A percentile compares a stretch with the other conserved stretches of the same genome.
Evolutionary conservation across 2,797 vertebrate genomes (phyloP).

Genomic region (Cossypha dichroa): DNA sequence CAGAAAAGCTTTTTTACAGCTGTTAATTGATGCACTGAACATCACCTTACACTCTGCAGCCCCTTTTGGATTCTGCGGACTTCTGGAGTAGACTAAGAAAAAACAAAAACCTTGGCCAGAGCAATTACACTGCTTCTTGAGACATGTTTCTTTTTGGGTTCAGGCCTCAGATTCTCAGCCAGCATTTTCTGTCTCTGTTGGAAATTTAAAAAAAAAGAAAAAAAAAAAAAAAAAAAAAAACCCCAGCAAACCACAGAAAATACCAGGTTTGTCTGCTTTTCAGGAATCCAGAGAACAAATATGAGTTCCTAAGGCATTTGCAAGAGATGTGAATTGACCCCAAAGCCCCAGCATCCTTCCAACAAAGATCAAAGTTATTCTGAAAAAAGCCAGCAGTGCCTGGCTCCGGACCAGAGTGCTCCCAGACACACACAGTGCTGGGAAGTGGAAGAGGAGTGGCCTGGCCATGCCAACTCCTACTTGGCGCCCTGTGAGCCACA

Average conservation of each 20-base stretch:
- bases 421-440: fast-evolving
- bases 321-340: not conserved
- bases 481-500: not conserved
- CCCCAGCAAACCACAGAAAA: not conserved
- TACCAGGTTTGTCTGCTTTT: constrained; percentile 5
- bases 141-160: constrained; percentile 39
- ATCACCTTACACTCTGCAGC: constrained; percentile 5
- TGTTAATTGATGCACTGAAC: not conserved
- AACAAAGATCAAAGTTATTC: not conserved
- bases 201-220: not conserved
- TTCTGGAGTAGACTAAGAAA: constrained; percentile 11
- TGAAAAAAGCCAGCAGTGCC: not conserved
- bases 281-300: constrained; percentile 7
- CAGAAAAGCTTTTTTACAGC: constrained; percentile 44
- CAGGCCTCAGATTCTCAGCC: constrained; percentile 8
- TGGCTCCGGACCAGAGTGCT: fast-evolving
- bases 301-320: not conserved
- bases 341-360: not conserved
- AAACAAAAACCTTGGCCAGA: constrained; percentile 3
- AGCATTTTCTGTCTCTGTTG: not conserved
- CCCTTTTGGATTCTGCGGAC: not conserved
- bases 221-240: not conserved
- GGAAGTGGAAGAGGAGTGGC: not conserved
- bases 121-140: not conserved
- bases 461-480: fast-evolving